Evolutionary conservation across 2,888 invertebrate species (phyloP).

Genomic region (Sylvicola fuscatus): DNA sequence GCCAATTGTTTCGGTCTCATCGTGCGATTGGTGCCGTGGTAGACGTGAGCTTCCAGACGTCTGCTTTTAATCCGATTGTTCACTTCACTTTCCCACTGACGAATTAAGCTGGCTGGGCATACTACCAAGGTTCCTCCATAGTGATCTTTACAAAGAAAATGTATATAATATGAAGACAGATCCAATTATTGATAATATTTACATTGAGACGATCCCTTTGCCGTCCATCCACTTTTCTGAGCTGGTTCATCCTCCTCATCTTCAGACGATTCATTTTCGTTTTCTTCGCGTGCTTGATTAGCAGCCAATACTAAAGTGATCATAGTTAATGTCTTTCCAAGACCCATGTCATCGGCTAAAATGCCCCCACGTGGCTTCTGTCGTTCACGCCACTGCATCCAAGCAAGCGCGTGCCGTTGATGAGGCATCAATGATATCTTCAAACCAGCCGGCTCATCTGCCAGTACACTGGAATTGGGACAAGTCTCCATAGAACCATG

Average conservation of each 20-base stretch:
- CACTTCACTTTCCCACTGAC: slow-evolving; percentile 79
- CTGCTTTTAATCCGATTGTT: slow-evolving; percentile 36
- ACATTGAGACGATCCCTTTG: slow-evolving; percentile 3
- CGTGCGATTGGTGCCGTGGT: slow-evolving; percentile 67
- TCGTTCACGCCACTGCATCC: slow-evolving; percentile 79
- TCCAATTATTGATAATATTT: too few relatives aligned
- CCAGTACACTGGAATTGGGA: slow-evolving; percentile 36
- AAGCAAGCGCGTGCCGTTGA: slow-evolving; percentile 67
- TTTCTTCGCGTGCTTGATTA: slow-evolving; percentile 25
- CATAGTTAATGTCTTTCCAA: slow-evolving; percentile 60
- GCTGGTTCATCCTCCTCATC: slow-evolving; percentile 12
- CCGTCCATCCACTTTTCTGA: slow-evolving; percentile 5
- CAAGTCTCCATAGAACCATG: slow-evolving; percentile 47
- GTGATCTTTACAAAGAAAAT: slow-evolving; percentile 18
- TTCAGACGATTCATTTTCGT: slow-evolving; percentile 16
- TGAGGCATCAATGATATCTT: slow-evolving; percentile 54
- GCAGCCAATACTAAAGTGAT: slow-evolving; percentile 45
- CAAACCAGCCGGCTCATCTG: slow-evolving; percentile 39
- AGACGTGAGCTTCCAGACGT: slow-evolving; percentile 40
- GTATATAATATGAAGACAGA: too few relatives aligned
- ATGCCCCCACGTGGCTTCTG: slow-evolving; percentile 74
- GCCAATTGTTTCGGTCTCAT: slow-evolving; percentile 38
- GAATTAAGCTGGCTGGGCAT: slow-evolving; percentile 76
- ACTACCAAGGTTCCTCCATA: slow-evolving; percentile 68
- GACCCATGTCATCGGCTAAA: slow-evolving; percentile 38